Evolutionary conservation across 2,797 vertebrate genomes (phyloP), one percentile per base, ranked within the genome.

Genomic region (Pipistrellus nathusii): DNA sequence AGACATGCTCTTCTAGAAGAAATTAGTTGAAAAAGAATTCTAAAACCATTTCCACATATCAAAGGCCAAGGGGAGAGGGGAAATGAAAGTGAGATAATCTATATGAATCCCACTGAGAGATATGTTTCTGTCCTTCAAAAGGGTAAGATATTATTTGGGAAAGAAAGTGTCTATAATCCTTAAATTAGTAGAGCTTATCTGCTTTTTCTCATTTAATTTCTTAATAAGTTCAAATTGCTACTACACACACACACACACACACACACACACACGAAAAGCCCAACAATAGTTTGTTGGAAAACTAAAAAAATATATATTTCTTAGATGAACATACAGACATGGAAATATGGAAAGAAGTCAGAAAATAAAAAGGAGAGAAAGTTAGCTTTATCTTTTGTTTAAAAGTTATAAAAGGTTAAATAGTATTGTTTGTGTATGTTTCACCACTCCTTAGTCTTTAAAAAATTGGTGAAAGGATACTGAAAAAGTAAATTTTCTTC

Each of bases 181-280:
- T 83, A 73, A 88, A 30, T 77, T 81, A 76, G n/a, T 27, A 82
- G 44, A 76, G 23, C n/a, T 80, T 48, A 51, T 35, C 27, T 85
- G 92, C n/a, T 91, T 69, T 87, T 72, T 83, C 64, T 83, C 32
- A 92, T 64, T 94, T 35, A 55, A 62, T 20, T 88, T 92, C 27
- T 84, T 71, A 90, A 27, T 23, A 73, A 94, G 41, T 73, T 17
- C 66, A 95, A 72, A 73, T 44, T 64, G 25, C 8, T 57, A 53
- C 38, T 51, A 27, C 62, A 66, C 62, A 66, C 62, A 66, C n/a
- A 68, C 66, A 35, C 10, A 38, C 66, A 69, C 66, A 57, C 32
- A 55, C 30, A 32, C 30, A 68, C 8, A 53, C 6, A 85, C 71
- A 92, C 66, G 1, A 32, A 44, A 92, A 84, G 25, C 11, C 32